Evolutionary conservation across 2,888 invertebrate species (phyloP), one percentile per base, ranked within the genome.

Genomic region (Scaptodrosophila latifasciaeformis): DNA sequence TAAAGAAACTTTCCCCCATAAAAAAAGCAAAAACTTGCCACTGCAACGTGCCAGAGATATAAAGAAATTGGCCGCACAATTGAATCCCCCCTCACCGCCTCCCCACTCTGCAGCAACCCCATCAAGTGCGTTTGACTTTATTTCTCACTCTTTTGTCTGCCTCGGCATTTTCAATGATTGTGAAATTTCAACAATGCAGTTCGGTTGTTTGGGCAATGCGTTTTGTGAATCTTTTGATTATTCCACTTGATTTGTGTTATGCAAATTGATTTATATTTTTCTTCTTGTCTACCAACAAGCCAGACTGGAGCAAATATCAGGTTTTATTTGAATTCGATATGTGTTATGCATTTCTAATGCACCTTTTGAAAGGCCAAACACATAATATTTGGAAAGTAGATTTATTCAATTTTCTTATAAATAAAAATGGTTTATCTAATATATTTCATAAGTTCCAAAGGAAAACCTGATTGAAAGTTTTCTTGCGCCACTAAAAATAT

Each of bases 1-100:
- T 4, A 18, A 17, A 65, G 76, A 69, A 75, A 81, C 75, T 75
- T 75, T 75, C 75, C 81, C 75, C 81, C 76, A 75, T 75, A 75
- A 75, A 30, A 31, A 34, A 34, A 34, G 15, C 13, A 34, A 15
- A 13, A 15, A 78, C 72, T 39, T 72, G 59, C 42, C 13, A 39
- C 39, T 39, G 29, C 39, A 12, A 17, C 29, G 44, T 19, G 37
- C 55, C 40, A 49, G 52, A 56, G 45, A 63, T 18, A 37, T 51
- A 35, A 68, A 65, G 60, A 64, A 59, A 70, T 74, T 59, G 71
- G 67, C 54, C 66, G 70, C 77, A 70, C 53, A 54, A 70, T 59
- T 68, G 59, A 52, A n/a, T n/a, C n/a, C n/a, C n/a, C n/a, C 19
- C 46, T 21, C 15, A 9, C 29, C 10, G 12, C 19, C 29, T 27